Conservation (phyloP, 2,888 invertebrate species). For the Sinelater perroti region DNA sequence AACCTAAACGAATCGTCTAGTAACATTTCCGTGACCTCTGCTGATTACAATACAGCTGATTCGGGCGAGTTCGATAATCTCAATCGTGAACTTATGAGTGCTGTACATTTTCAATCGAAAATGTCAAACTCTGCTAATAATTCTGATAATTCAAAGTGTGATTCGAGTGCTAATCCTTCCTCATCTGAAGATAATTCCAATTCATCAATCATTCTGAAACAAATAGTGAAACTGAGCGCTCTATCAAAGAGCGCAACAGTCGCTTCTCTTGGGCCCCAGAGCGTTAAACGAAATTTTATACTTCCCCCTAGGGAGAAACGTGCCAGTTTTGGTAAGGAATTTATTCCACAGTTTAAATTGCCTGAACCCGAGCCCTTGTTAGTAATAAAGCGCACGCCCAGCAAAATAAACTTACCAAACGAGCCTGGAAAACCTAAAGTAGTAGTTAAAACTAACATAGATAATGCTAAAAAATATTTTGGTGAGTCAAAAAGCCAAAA, state of each 20-base stretch:
- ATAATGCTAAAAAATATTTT: conserved; percentile 58
- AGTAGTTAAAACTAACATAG: conserved; percentile 53
- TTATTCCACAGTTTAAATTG: conserved; percentile 52
- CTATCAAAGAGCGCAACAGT: conserved; percentile 49
- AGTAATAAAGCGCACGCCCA: conserved; percentile 59
- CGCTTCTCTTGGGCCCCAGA: conserved; percentile 38
- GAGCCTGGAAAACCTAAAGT: conserved; percentile 59
- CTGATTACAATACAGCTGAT: conserved; percentile 57
- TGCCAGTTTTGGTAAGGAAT: conserved; percentile 55
- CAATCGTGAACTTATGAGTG: conserved; percentile 13
- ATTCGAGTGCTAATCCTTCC: neutral
- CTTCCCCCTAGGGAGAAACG: conserved; percentile 52
- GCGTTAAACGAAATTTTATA: conserved; percentile 52
- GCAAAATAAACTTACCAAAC: conserved; percentile 57
- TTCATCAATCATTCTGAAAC: too few species aligned
- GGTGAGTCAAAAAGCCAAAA: conserved; percentile 48
- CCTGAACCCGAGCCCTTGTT: conserved; percentile 55
- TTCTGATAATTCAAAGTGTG: neutral
- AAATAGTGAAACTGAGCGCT: conserved; percentile 35
- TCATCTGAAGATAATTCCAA: conserved; percentile 1
- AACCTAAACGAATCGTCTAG: conserved; percentile 51
- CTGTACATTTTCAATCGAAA: conserved; percentile 23
- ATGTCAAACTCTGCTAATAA: conserved; percentile 2
- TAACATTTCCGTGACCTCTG: conserved; percentile 52
- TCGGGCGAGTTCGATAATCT: conserved; percentile 43